Base-by-base conservation (phyloP, 2,113 vertebrate genomes). In the Albula goreensis region DNA sequence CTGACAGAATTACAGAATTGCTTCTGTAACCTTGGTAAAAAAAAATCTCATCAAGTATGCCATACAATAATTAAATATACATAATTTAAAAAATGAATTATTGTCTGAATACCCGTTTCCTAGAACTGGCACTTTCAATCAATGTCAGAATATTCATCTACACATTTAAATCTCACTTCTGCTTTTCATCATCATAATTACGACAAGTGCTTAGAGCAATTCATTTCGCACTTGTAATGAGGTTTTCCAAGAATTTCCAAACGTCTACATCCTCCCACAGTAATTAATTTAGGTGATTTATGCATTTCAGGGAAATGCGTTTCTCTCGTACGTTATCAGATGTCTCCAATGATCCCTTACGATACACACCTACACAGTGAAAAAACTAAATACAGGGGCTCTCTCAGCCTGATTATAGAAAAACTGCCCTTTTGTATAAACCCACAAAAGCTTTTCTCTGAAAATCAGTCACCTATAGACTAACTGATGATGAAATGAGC, bases 1-100 rank as follows among this genome's bases (percentile, higher is more conserved):
- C 82, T 85, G 89, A 88, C 85, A 86, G 5, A 85, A 70, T 83
- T 86, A 88, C 82, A 86, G 31, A 10, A 81, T 51, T 81, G 77
- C 48, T 17, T 15, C 22, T 2, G 63, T n/a, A 70, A 22, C 11
- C 41, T 12, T 49, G 0, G 25, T 2, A 79, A 57, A 17, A 56
- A 51, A 51, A 52, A 10, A 81, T 3, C 56, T 15, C 56, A 60
- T 15, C 9, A 60, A 60, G 11, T 15, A 15, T 60, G 12, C 12
- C 56, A 60, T 60, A 15, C 17, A 60, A 13, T 41, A 60, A 60
- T 3, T 60, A 3, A 7, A 56, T 12, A 56, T 56, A 13, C 56
- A 60, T 60, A 11, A 60, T 12, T 60, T 70, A n/a, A 70, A 70
- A 70, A 70, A 22, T 6, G n/a, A 56, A 17, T 3, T 6, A n/a